Evolutionary conservation across 2,113 vertebrate genomes (phyloP), one percentile per base, ranked within the genome.

Genomic region (Chaenocephalus aceratus): DNA sequence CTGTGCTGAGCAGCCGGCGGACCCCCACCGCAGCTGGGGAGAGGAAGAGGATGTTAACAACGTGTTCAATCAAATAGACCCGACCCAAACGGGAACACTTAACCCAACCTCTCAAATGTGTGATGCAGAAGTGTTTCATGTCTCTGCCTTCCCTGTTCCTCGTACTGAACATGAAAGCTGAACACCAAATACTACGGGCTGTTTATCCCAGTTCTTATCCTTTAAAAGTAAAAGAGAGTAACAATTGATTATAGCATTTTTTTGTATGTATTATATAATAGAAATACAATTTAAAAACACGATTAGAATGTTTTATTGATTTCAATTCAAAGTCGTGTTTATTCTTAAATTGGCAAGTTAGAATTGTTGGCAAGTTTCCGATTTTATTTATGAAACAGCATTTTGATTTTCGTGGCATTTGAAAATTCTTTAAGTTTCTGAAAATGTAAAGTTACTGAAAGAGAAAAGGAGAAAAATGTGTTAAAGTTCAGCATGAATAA

Each of bases 1-100:
- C 71, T 79, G 67, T 6, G 92, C 64, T 23, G 80, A 75, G 77
- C 85, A 82, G 56, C 89, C 88, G 46, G 54, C 62, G 16, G 83
- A 34, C 0, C 60, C 76, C 21, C 34, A 79, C 62, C 66, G 80
- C 49, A 86, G 48, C 94, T 94, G 82, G 3, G 34, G 65, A 48
- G 6, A 44, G 65, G 1, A 30, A 30, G 16, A 45, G 46, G 5
- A 61, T 41, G 36, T 41, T 41, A 41, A 41, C 6, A 41, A 41
- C 36, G 36, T 48, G n/a, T 44, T 57, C 1, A 26, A 71, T 23
- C 10, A 12, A 34, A 53, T n/a, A 18, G 8, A 6, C 13, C 4
- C 4, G 3, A 30, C 30, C 30, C 30, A 30, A 4, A 30, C 30
- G 30, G 30, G 30, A 30, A 30, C 30, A 30, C 30, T 30, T 30